phyloP scores from a whole-genome alignment of 2,797 vertebrate genomes.

The Phrynocephalus forsythii region DNA sequence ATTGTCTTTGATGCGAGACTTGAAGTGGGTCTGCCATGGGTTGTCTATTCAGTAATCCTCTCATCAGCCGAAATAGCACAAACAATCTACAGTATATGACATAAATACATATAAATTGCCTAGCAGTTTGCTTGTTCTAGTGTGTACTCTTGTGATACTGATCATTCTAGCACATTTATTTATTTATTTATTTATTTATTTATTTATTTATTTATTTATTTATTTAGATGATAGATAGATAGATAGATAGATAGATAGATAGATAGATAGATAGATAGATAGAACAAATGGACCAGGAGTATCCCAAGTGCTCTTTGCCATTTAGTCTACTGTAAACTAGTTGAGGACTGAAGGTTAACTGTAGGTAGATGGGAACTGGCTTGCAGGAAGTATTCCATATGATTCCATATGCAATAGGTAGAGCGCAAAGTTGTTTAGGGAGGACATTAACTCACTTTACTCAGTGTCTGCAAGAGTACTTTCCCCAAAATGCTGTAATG shows the following conservation, averaged over 20 bases:
- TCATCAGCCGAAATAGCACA: too few relatives aligned
- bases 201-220: too few relatives aligned
- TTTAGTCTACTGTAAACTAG: not conserved
- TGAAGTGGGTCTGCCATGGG: too few relatives aligned
- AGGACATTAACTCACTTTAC: not conserved
- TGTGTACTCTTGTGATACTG: too few relatives aligned
- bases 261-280: not conserved
- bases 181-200: too few relatives aligned
- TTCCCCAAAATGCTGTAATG: not conserved
- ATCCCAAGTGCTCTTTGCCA: not conserved
- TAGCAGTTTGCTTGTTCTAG: too few relatives aligned
- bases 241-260: too few relatives aligned
- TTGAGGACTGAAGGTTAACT: not conserved
- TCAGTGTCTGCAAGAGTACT: not conserved
- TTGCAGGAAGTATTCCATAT: not conserved
- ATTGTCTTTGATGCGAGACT: not conserved
- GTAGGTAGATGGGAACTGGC: not conserved
- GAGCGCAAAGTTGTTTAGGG: not conserved
- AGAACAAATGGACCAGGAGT: not conserved
- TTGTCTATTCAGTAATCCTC: too few relatives aligned
- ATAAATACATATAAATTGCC: too few relatives aligned
- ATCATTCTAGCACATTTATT: too few relatives aligned
- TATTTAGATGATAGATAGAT: too few relatives aligned
- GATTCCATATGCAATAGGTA: not conserved
- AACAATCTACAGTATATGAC: too few relatives aligned